These are phyloP conservation scores for Orientallactaga bullata DNA, from an alignment of 2,113 vertebrate species.

Conservation along the genomic window DNA sequence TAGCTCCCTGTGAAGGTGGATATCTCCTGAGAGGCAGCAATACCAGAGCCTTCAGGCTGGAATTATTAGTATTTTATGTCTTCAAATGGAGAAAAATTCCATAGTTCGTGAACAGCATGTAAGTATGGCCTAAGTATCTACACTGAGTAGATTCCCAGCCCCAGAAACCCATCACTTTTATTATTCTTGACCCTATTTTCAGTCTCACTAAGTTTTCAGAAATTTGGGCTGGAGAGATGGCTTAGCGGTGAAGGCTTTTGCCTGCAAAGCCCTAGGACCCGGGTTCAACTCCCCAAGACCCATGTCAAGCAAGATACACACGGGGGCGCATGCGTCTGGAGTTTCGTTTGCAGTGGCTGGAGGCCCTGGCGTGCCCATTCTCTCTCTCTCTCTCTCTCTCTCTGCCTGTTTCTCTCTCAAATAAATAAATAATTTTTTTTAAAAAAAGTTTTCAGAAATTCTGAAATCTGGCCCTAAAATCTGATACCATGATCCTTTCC, in stretches of 20 bases:
- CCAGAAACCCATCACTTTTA: background rate
- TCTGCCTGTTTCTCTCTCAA: too few relatives aligned
- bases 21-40: background rate
- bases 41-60: background rate
- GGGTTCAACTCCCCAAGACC: too few relatives aligned
- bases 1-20: background rate
- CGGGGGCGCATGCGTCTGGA: too few relatives aligned
- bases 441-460: constrained; percentile 13
- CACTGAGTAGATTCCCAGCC: background rate
- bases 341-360: too few relatives aligned
- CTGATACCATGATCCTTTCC: background rate
- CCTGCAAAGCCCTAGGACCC: too few relatives aligned
- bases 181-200: background rate
- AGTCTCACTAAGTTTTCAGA: background rate
- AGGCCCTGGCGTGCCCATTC: too few relatives aligned
- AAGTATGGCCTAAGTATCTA: background rate
- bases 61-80: background rate
- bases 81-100: background rate
- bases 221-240: too few relatives aligned
- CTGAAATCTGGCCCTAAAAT: background rate
- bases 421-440: too few relatives aligned
- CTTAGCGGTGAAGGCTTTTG: too few relatives aligned
- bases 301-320: too few relatives aligned
- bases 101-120: background rate
- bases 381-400: too few relatives aligned